Evolutionary conservation across 1,140 invertebrate species (phyloP).

Genomic region (Cecropterus lyciades): DNA sequence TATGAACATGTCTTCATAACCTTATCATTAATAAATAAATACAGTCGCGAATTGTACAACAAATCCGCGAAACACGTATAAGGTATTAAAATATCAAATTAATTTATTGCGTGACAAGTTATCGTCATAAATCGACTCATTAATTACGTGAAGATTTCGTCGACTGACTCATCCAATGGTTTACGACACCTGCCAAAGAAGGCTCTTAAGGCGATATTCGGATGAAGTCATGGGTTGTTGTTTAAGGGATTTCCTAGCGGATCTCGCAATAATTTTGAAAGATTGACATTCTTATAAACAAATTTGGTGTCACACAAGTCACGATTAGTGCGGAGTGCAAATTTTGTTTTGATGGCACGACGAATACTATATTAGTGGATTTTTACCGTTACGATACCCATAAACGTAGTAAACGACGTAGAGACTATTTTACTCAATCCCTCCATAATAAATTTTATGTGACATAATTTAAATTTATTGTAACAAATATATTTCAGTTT

Average conservation of each 20-base stretch:
- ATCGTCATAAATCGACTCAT: conserved; percentile 34
- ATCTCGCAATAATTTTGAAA: conserved; percentile 26
- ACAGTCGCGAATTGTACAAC: conserved; percentile 5
- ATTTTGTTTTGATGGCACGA: conserved; percentile 21
- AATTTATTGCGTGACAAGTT: conserved; percentile 34
- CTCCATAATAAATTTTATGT: too few species aligned
- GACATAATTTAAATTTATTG: too few species aligned
- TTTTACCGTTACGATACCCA: conserved; percentile 14
- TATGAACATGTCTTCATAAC: conserved; percentile 27
- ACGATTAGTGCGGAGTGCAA: conserved; percentile 33
- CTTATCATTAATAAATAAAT: conserved; percentile 17
- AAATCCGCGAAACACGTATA: conserved; percentile 16
- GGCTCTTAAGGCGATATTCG: conserved; percentile 20
- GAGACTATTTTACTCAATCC: not conserved
- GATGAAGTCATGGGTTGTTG: conserved; percentile 35
- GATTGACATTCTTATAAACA: conserved; percentile 41
- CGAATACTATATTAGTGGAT: conserved; percentile 1
- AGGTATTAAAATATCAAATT: conserved; percentile 35
- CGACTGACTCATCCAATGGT: conserved; percentile 30
- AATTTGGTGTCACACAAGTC: conserved; percentile 34
- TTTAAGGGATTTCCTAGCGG: conserved; percentile 43
- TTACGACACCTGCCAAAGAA: conserved; percentile 36
- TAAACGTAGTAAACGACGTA: conserved; percentile 6
- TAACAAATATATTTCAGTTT: too few species aligned
- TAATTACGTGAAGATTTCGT: conserved; percentile 29